A percentile compares a stretch with the other conserved stretches of the same genome.
phyloP scores from a whole-genome alignment of 2,113 vertebrate genomes.

The Ochotona curzoniae region DNA sequence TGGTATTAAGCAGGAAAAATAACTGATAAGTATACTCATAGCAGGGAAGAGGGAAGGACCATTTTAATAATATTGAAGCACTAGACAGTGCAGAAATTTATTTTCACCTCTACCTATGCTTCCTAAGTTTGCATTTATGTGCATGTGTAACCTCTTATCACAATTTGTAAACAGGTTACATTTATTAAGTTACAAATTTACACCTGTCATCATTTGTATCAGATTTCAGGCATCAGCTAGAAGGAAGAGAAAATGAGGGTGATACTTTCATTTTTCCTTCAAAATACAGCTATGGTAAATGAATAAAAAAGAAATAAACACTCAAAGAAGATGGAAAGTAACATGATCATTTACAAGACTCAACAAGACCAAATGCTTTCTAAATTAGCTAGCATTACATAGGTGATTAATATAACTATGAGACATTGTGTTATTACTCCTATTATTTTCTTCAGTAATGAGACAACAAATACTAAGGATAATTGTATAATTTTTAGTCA shows the following conservation, averaged over 20 bases:
- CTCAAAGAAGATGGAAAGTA: background rate
- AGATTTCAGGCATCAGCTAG: background rate
- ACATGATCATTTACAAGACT: background rate
- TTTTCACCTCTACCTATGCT: background rate
- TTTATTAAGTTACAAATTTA: constrained; percentile 7
- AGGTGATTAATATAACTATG: background rate
- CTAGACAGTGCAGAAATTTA: background rate
- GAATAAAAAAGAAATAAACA: background rate
- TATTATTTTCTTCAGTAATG: background rate
- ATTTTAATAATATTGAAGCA: background rate
- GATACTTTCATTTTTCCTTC: background rate
- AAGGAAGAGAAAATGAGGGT: background rate
- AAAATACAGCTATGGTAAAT: background rate
- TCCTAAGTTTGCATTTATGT: background rate
- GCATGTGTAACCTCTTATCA: background rate
- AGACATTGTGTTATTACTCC: background rate
- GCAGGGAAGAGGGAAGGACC: background rate
- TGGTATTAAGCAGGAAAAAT: background rate
- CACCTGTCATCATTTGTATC: background rate
- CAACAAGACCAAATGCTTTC: background rate
- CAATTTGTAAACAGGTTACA: background rate
- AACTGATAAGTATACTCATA: background rate
- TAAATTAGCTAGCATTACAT: background rate
- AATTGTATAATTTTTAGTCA: background rate
- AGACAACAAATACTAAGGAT: background rate